Evolutionary conservation across 2,888 invertebrate genomes (phyloP), one percentile per base, ranked within the genome.

Genomic region (Drosophila mimetica): DNA sequence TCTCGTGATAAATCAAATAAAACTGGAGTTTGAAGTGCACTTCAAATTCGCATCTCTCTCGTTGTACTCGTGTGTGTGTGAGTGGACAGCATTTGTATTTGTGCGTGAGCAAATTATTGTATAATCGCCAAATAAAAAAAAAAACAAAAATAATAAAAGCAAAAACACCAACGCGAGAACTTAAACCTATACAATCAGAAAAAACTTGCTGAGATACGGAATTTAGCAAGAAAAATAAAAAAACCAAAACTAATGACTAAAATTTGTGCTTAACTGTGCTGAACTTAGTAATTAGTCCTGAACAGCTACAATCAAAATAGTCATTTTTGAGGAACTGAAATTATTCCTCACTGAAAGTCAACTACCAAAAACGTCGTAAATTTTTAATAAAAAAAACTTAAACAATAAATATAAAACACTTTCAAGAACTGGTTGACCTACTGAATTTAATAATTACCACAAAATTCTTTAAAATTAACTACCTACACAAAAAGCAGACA

Each of bases 81-180:
- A 57, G 41, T 59, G 36, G 57, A 36, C 36, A 36, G 36, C 36
- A 28, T 37, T 36, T 67, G 48, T 64, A 52, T 54, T 70, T 47
- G 57, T 79, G 67, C 74, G 74, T 69, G 69, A 70, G 69, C 61
- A 69, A 67, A 65, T 70, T 76, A 76, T 84, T 88, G 88, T 84
- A 84, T 87, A 84, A 84, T 88, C 83, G 88, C 86, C 74, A 79
- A 79, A 71, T 65, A 37, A 37, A 7, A 37, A 39, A 39, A 39
- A 18, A 51, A 63, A n/a, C n/a, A n/a, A 70, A 53, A 61, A 55
- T 65, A 71, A 77, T 70, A 76, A 67, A 71, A 71, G 41, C 58
- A 50, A 46, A 71, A 34, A 22, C 39, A 52, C 60, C 71, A 72
- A 37, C 42, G 60, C 59, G 41, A 70, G 30, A 50, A 52, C 25